Evolutionary conservation across 2,797 vertebrate species (phyloP), one percentile per base, ranked within the genome.

Genomic region (Cottoperca gobio): DNA sequence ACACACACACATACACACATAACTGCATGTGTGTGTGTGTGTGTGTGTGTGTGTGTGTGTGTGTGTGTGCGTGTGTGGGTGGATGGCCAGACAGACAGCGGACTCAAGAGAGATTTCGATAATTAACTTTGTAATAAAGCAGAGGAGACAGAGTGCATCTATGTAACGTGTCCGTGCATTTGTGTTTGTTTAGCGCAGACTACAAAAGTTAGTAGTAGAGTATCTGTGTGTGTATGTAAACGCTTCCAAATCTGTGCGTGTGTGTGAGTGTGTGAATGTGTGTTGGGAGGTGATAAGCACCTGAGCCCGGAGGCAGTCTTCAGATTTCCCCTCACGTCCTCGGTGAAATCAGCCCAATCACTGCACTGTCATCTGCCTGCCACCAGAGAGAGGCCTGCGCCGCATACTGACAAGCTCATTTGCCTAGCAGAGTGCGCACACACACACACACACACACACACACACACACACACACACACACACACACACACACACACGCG

Each of bases 291-390:
- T 83, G 92, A 93, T 93, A 92, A 91, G 92, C 92, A 91, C 90
- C 92, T 92, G 91, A 86, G 90, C 87, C 91, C 91, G 4, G 67
- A 88, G 85, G 92, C 88, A 81, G 85, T 86, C 85, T 92, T 92
- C 85, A 91, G 84, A 89, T 92, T 92, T 92, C 92, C 90, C 82
- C 86, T 93, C 93, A 94, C 90, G 91, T 93, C 83, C 81, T 86
- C 72, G 8, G 71, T 87, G 88, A 93, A 91, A 93, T 92, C 89
- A 91, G 89, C 88, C 91, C 92, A 91, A 93, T 93, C 91, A 88
- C 90, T 89, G 90, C 91, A 88, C 90, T 87, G 91, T 90, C 87
- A 91, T 90, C 92, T 91, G 91, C 84, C 88, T 86, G 82, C 86
- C 91, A 91, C 87, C 88, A 89, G 90, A 91, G 88, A 88, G 84